phyloP scores from a whole-genome alignment of 2,797 vertebrate genomes.

The Lutjanus campechanus region DNA sequence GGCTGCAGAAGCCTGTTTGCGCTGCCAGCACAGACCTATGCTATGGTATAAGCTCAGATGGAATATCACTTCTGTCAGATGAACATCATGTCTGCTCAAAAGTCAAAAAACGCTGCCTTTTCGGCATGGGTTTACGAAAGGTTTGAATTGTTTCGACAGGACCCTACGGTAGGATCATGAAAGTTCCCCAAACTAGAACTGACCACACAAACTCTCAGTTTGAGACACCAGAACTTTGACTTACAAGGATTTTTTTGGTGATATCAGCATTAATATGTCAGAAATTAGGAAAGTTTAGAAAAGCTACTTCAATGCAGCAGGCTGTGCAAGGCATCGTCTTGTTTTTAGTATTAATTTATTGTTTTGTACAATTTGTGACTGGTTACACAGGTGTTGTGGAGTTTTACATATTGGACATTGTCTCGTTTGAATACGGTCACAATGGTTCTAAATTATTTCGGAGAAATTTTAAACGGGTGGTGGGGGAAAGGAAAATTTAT shows the following conservation, averaged over 20 bases:
- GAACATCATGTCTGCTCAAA: slow-evolving; percentile 40
- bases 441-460: background rate
- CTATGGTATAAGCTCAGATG: slow-evolving; percentile 51
- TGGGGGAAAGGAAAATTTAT: background rate
- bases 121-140: background rate
- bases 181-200: slow-evolving; percentile 11
- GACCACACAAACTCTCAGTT: background rate
- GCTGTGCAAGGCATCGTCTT: background rate
- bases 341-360: background rate
- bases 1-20: slow-evolving; percentile 64
- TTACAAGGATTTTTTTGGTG: background rate
- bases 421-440: background rate
- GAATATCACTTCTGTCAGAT: slow-evolving; percentile 62
- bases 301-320: background rate
- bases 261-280: background rate
- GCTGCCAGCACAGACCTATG: slow-evolving; percentile 67
- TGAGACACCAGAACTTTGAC: background rate
- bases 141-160: slow-evolving; percentile 32
- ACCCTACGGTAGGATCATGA: background rate
- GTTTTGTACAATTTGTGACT: background rate
- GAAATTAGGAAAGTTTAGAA: background rate
- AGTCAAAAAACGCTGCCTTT: background rate
- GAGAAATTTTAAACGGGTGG: background rate
- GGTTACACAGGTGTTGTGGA: background rate
- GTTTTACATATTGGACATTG: background rate